phyloP scores from a whole-genome alignment of 2,113 vertebrate genomes.

The Thunnus maccoyii region DNA sequence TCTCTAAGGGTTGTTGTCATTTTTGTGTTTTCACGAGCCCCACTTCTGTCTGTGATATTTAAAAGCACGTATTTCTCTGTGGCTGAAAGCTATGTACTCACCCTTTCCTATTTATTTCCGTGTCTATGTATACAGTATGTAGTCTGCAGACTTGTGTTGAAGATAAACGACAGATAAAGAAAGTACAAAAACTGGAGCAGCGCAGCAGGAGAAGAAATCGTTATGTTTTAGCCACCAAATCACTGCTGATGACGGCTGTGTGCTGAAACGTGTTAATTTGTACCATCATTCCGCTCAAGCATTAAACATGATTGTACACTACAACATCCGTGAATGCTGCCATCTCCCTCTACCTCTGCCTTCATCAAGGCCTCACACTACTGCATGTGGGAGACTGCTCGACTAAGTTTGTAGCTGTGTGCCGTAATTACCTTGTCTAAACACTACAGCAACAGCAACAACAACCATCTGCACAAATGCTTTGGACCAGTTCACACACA shows the following conservation, averaged over 20 bases:
- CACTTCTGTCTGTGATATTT: slow-evolving; percentile 39
- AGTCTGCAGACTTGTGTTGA: slow-evolving; percentile 15
- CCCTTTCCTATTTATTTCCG: slow-evolving; percentile 11
- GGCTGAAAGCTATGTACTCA: slow-evolving; percentile 23
- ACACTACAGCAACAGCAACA: slow-evolving; percentile 51
- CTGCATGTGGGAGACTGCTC: slow-evolving; percentile 48
- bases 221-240: background rate
- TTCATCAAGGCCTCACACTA: slow-evolving; percentile 42
- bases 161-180: slow-evolving; percentile 11
- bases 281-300: slow-evolving; percentile 33
- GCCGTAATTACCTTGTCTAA: slow-evolving; percentile 74
- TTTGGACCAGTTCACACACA: slow-evolving; percentile 67
- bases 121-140: background rate
- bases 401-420: slow-evolving; percentile 48
- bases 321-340: slow-evolving; percentile 21
- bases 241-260: background rate
- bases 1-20: slow-evolving; percentile 37
- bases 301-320: slow-evolving; percentile 47
- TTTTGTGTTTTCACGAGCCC: slow-evolving; percentile 44
- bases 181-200: background rate
- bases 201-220: background rate
- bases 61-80: slow-evolving; percentile 20
- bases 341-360: slow-evolving; percentile 11
- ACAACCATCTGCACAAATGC: slow-evolving; percentile 60
- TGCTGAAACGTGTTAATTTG: slow-evolving; percentile 39